Evolutionary conservation across 1,140 invertebrate species (phyloP).

Genomic region (Asbolus verrucosus): DNA sequence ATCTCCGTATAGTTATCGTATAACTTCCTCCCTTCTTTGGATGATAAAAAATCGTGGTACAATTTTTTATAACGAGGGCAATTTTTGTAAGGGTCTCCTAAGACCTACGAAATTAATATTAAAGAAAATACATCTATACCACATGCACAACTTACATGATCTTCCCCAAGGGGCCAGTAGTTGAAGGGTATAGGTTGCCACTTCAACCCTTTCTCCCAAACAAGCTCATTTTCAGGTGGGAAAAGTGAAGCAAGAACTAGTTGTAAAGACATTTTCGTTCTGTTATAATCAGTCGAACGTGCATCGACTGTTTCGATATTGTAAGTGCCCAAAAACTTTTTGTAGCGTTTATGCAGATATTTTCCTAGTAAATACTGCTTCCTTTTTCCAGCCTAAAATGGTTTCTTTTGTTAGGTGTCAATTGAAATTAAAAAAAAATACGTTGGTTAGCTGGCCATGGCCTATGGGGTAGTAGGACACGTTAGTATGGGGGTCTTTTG

Average conservation of each 20-base stretch:
- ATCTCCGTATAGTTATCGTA: conserved; percentile 48
- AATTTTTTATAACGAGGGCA: conserved; percentile 47
- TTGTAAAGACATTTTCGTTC: conserved; percentile 71
- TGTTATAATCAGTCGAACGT: conserved; percentile 63
- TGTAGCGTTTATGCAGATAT: conserved; percentile 72
- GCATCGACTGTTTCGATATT: conserved; percentile 63
- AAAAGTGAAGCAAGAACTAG: conserved; percentile 69
- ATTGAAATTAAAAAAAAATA: conserved; percentile 24
- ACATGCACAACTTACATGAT: conserved; percentile 30
- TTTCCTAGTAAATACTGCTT: conserved; percentile 72
- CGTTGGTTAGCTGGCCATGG: conserved; percentile 44
- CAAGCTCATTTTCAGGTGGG: conserved; percentile 63
- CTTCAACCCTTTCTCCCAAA: conserved; percentile 66
- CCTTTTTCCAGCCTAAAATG: conserved; percentile 55
- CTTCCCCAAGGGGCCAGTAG: conserved; percentile 1
- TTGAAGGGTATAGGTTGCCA: conserved; percentile 71
- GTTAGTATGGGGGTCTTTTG: conserved; percentile 41
- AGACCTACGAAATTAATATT: conserved; percentile 40
- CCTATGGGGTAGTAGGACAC: conserved; percentile 39
- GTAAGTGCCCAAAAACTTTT: conserved; percentile 71
- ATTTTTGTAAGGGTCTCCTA: conserved; percentile 50
- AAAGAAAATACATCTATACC: too few species aligned
- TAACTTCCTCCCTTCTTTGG: conserved; percentile 46
- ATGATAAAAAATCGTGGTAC: conserved; percentile 48
- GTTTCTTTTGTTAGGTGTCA: not conserved